phyloP scores from a whole-genome alignment of 2,888 invertebrate species.

The Pterostichus madidus region DNA sequence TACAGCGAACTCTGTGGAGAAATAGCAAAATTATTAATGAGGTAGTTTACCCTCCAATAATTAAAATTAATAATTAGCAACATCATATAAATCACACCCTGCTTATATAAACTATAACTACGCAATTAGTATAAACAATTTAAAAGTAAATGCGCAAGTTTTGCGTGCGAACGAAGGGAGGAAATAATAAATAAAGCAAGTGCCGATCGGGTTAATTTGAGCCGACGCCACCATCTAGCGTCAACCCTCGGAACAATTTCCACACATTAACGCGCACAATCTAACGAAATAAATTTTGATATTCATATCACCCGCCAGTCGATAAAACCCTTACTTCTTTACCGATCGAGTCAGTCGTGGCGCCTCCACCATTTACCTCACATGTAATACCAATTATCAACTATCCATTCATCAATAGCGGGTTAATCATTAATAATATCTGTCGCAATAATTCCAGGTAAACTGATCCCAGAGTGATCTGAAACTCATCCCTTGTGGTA shows the following conservation, averaged over 20 bases:
- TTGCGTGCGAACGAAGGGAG: background rate
- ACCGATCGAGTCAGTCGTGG: background rate
- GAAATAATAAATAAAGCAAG: constrained; percentile 9
- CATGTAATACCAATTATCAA: constrained; percentile 17
- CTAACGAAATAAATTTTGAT: constrained; percentile 63
- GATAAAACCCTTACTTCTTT: constrained; percentile 17
- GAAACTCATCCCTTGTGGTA: constrained; percentile 51
- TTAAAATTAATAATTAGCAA: constrained; percentile 3
- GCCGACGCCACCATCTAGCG: constrained; percentile 61
- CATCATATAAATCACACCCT: background rate
- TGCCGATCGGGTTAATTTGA: constrained; percentile 32
- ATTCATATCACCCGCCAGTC: constrained; percentile 48
- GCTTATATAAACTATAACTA: background rate
- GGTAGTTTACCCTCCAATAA: constrained; percentile 3
- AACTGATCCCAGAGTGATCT: constrained; percentile 56
- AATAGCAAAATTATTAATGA: constrained; percentile 42
- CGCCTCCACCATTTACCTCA: constrained; percentile 2
- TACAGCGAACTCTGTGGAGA: constrained; percentile 33
- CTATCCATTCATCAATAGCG: constrained; percentile 9
- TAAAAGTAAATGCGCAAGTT: background rate
- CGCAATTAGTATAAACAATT: background rate
- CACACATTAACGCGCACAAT: constrained; percentile 65
- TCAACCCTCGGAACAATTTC: constrained; percentile 44
- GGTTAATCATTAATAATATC: constrained; percentile 45
- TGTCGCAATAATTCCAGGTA: constrained; percentile 38